Conservation (phyloP, 2,888 invertebrate species). For the Griposia aprilina region DNA sequence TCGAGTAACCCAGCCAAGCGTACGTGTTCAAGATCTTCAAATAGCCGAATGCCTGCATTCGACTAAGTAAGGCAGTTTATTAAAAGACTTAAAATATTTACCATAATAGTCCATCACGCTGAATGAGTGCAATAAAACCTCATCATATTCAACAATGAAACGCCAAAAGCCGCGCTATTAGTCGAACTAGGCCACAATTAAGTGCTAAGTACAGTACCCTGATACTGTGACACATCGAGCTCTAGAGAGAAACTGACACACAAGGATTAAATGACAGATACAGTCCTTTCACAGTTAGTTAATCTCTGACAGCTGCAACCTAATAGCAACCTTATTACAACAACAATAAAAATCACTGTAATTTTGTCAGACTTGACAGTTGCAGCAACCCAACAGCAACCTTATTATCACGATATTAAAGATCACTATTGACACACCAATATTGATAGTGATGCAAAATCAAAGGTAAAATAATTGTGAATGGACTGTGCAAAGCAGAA, state of each 20-base stretch:
- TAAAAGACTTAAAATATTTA: slow-evolving; percentile 17
- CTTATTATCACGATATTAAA: too few species aligned
- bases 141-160: slow-evolving; percentile 1
- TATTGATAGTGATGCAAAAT: too few species aligned
- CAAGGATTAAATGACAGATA: too few species aligned
- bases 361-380: too few species aligned
- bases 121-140: slow-evolving; percentile 16
- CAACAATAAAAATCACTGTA: too few species aligned
- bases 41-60: background rate
- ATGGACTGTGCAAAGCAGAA: background rate
- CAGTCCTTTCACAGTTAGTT: too few species aligned
- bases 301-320: too few species aligned
- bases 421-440: too few species aligned
- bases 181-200: slow-evolving; percentile 16
- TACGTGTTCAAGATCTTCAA: slow-evolving; percentile 5
- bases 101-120: background rate
- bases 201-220: slow-evolving; percentile 33
- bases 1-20: background rate
- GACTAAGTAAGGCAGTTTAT: background rate
- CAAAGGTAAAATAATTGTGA: too few species aligned
- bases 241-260: background rate
- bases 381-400: too few species aligned
- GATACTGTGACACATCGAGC: background rate
- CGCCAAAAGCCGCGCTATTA: background rate
- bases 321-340: too few species aligned